These are phyloP conservation scores for Bradypodion pumilum DNA, from an alignment of 2,797 vertebrate species.

Conservation along the genomic window DNA sequence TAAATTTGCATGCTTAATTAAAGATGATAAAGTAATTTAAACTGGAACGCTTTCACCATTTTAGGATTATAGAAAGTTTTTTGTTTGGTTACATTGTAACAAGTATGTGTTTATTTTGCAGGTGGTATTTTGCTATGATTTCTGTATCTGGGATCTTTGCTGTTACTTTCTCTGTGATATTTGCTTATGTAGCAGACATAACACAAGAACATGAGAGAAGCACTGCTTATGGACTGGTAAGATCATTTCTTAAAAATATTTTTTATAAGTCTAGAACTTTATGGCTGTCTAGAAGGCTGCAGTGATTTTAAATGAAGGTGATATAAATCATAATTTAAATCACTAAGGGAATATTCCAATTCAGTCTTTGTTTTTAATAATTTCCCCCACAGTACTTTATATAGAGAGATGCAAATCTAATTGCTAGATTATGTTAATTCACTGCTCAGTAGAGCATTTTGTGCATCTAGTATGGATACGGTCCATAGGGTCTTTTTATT, in stretches of 20 bases:
- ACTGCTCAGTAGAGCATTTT: no score
- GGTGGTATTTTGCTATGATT: slow-evolving; percentile 98
- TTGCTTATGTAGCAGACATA: slow-evolving; percentile 94
- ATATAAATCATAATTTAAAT: no score
- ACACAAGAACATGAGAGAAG: slow-evolving; percentile 90
- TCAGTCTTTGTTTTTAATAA: no score
- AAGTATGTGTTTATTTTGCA: slow-evolving; percentile 68
- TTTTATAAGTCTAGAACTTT: neutral
- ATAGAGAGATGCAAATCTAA: no score
- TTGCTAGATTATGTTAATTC: no score
- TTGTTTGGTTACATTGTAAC: slow-evolving; percentile 14
- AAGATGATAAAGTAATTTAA: neutral
- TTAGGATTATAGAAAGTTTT: neutral
- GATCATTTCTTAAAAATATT: slow-evolving; percentile 34
- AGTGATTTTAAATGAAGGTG: no score
- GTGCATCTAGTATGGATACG: no score
- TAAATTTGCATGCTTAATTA: neutral
- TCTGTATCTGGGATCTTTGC: slow-evolving; percentile 93
- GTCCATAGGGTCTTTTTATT: no score
- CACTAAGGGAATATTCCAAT: no score
- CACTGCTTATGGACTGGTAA: slow-evolving; percentile 93
- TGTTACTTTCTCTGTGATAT: slow-evolving; percentile 96
- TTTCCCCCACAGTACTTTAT: no score
- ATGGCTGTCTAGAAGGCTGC: neutral
- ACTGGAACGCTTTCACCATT: neutral